phyloP scores from a whole-genome alignment of 2,113 vertebrate species.

The Alexandromys fortis region DNA sequence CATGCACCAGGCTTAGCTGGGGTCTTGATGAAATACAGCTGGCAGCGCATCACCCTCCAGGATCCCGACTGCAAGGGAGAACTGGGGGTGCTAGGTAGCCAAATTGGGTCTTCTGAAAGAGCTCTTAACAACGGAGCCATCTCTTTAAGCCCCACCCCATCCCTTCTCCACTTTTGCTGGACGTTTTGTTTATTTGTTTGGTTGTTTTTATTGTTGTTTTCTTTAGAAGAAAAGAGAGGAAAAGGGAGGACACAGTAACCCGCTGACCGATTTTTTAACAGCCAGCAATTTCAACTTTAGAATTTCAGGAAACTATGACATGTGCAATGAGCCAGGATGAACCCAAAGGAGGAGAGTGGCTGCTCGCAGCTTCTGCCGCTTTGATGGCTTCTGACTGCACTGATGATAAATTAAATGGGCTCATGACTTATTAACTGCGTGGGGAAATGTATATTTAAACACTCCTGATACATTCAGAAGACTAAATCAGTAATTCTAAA shows the following conservation, averaged over 20 bases:
- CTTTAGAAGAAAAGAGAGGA: background rate
- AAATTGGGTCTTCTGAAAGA: background rate
- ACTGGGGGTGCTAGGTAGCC: background rate
- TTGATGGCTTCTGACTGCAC: slow-evolving; percentile 32
- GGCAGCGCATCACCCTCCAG: background rate
- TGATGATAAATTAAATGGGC: slow-evolving; percentile 39
- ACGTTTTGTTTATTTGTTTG: background rate
- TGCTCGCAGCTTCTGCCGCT: background rate
- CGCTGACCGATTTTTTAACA: background rate
- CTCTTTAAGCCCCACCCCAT: background rate
- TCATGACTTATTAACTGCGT: slow-evolving; percentile 58
- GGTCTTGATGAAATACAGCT: background rate
- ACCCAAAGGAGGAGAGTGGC: background rate
- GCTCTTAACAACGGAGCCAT: background rate
- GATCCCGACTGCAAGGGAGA: background rate
- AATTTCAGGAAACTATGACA: background rate
- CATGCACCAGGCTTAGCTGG: background rate
- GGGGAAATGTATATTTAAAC: slow-evolving; percentile 68
- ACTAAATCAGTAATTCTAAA: slow-evolving; percentile 48
- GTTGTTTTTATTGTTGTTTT: background rate
- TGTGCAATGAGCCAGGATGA: background rate
- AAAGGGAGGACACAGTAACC: background rate
- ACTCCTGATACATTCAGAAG: slow-evolving; percentile 42
- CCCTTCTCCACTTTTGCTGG: background rate
- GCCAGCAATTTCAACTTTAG: background rate